Evolutionary conservation across 2,113 vertebrate genomes (phyloP), one percentile per base, ranked within the genome.

Genomic region (Aldabrachelys gigantea): DNA sequence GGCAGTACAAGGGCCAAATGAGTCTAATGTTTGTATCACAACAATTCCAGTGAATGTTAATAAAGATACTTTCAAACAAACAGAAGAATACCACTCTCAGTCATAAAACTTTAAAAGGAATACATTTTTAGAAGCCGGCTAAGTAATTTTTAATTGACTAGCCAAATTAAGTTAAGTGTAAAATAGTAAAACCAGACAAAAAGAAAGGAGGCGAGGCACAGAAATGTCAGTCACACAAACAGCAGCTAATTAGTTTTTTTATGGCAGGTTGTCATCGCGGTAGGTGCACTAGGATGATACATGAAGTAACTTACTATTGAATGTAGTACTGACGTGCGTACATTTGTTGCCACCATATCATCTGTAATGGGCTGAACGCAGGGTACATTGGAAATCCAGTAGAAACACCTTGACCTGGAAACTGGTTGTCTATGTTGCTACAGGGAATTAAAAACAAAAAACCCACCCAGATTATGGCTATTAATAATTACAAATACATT

Each of bases 321-420:
- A 99, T 98, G 92, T 99, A 99, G 98, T 99, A 99, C 87, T 99
- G 99, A 2, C 98, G 99, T 5, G 99, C 99, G 14, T 99, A 99
- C 99, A 99, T 98, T 97, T 99, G 99, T 91, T 99, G 99, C 99
- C 99, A 99, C 99, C 99, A 99, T 95, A 99, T 98, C 98, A 99
- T 98, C 85, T 99, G 98, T 84, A 99, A 97, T 17, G 99, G 99
- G 97, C 97, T 99, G 98, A 99, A 98, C 35, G 98, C 97, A 25
- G 99, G 98, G 82, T 99, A 99, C 13, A 97, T 5, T 2, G 98
- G 98, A 96, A 98, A 96, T 65, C 97, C 98, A 87, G 98, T 92
- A 31, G 98, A 95, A 75, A 95, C 95, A 41, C 96, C 97, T 38
- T 98, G 97, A 86, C 98, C 93, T 27, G 98, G 96, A 94, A 98